These are phyloP conservation scores for Mormyrus hasselquistii DNA, from an alignment of 2,797 vertebrate species.

Conservation along the genomic window DNA sequence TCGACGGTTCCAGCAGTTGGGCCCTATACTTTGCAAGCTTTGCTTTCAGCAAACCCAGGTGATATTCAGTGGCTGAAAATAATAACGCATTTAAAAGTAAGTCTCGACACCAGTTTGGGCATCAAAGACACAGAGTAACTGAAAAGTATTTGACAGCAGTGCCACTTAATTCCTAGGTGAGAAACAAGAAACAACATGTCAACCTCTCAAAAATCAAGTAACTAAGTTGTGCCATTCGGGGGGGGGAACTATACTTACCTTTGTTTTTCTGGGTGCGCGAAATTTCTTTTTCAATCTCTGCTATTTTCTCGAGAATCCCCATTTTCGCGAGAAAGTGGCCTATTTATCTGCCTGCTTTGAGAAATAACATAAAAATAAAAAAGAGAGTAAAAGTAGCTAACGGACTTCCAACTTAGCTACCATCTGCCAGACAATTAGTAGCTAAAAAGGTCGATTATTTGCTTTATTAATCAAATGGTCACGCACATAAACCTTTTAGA, in stretches of 20 bases:
- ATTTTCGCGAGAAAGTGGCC: slow-evolving; percentile 47
- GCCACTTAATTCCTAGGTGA: neutral
- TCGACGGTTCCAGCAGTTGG: slow-evolving; percentile 90
- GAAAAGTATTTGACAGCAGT: neutral
- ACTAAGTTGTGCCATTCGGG: neutral
- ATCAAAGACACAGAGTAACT: neutral
- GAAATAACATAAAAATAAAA: neutral
- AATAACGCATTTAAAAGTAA: neutral
- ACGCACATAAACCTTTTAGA: accelerated
- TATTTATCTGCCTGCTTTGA: slow-evolving; percentile 4
- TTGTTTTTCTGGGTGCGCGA: slow-evolving; percentile 96
- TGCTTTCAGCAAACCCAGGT: slow-evolving; percentile 92
- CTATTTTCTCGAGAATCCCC: slow-evolving; percentile 92
- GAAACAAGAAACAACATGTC: neutral
- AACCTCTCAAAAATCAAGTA: neutral
- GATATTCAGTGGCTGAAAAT: slow-evolving; percentile 87
- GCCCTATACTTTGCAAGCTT: slow-evolving; percentile 95
- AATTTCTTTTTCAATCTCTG: slow-evolving; percentile 94
- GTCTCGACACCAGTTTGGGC: neutral
- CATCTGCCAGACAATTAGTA: slow-evolving; percentile 34
- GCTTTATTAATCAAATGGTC: neutral
- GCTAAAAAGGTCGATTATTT: slow-evolving; percentile 20
- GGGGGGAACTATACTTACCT: slow-evolving; percentile 57
- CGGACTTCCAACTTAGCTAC: slow-evolving; percentile 39
- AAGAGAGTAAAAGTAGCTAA: slow-evolving; percentile 5